Evolutionary conservation across 1,140 invertebrate genomes (phyloP), one percentile per base, ranked within the genome.

Genomic region (Leptinotarsa defecta): DNA sequence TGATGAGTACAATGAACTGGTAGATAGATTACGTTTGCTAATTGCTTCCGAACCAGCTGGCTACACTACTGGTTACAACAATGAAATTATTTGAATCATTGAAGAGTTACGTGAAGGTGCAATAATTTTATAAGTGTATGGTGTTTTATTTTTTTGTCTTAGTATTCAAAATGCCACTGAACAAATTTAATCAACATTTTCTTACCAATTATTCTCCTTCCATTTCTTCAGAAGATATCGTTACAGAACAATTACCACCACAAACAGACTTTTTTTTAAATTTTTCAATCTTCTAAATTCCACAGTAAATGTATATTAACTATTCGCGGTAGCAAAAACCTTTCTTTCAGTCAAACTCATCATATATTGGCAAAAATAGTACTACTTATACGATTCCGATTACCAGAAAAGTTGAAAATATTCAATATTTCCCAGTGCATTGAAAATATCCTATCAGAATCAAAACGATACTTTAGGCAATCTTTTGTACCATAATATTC

Each of bases 141-240:
- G 17, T 15, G 3, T 52, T 52, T 52, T 52, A 52, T 2, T 52
- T 52, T 11, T 52, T 15, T 0, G 20, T 52, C 0, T 52, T n/a
- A 52, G 8, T 8, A 52, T 52, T 52, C 8, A 52, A 3, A 52
- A 52, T 64, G 63, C 5, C 13, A 17, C 24, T 64, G 63, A 64
- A 64, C 15, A 64, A 64, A 64, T 64, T 64, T 20, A 64, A 64
- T 64, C 63, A 64, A 64, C 63, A 64, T 22, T 64, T 64, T 64
- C 6, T 64, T 19, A n/a, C 63, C 15, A 20, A 19, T 20, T n/a
- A 0, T 20, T 20, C 20, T 20, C 1, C 24, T 27, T 27, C 24
- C 63, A 17, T 64, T 24, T 64, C 13, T 27, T 27, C 24, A 27
- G 24, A 27, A 27, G 24, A 6, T 27, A 27, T 27, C 5, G 24